Evolutionary conservation across 2,797 vertebrate genomes (phyloP), one percentile per base, ranked within the genome.

Genomic region (Eulemur albifrons): DNA sequence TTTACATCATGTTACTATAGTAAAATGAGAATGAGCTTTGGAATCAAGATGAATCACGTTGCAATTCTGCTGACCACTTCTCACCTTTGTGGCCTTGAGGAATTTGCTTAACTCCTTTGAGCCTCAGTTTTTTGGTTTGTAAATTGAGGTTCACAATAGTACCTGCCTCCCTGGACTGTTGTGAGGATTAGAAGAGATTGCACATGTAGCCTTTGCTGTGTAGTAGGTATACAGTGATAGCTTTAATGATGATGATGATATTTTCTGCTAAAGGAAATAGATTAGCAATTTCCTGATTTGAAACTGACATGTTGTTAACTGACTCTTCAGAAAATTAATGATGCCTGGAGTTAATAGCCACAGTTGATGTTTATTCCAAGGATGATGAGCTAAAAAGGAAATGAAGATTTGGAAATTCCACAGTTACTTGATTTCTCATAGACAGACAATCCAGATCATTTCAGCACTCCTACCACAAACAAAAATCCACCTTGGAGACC

Each of bases 291-390:
- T 94, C 43, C 20, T 96, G 30, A 88, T 94, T 95, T 94, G 59
- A 90, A 95, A 92, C 38, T 86, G 50, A 70, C 50, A 86, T 38
- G 2, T 38, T 95, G 30, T 87, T 92, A 81, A 69, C 14, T 88
- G 63, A 67, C 23, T 90, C 67, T 90, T 96, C 72, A 82, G 77
- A 93, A 97, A 96, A 90, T 48, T 90, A 90, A 96, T 79, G 76
- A 76, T 88, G 73, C 61, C 57, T 94, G 69, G 30, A 92, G 57
- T 93, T 94, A 97, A 96, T n/a, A 94, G 69, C 17, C 73, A 81
- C 43, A 67, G 81, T 90, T 93, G 52, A 88, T 77, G 5, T 96
- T 93, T 96, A 77, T 73, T 80, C 27, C 38, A 93, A 69, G 11
- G 59, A 91, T 61, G 7, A 72, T 63, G n/a, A 77, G 27, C 70